Evolutionary conservation across 2,888 invertebrate genomes (phyloP).

Genomic region (Neoascia interrupta): DNA sequence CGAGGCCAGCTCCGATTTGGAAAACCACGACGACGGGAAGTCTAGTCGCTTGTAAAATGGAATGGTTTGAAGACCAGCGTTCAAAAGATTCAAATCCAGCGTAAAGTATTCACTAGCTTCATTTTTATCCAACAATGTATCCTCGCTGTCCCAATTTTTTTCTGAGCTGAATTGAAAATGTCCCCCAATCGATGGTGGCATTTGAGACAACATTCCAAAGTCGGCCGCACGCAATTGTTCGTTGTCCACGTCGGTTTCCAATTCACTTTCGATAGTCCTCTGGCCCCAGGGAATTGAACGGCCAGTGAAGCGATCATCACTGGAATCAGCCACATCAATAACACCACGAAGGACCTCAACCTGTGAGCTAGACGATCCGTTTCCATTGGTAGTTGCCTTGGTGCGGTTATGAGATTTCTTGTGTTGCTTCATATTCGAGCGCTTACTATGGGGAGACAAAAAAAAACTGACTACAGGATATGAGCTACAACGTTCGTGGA

Average conservation of each 20-base stretch:
- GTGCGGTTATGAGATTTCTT: conserved; percentile 52
- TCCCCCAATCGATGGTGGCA: conserved; percentile 76
- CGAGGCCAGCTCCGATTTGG: conserved; percentile 74
- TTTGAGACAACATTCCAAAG: conserved; percentile 78
- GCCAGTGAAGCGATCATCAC: conserved; percentile 75
- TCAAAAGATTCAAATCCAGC: conserved; percentile 78
- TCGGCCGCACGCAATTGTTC: conserved; percentile 77
- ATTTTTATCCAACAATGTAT: conserved; percentile 74
- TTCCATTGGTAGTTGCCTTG: conserved; percentile 62
- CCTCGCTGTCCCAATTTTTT: conserved; percentile 78
- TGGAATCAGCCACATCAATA: conserved; percentile 78
- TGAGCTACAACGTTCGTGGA: not conserved
- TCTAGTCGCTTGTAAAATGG: conserved; percentile 80
- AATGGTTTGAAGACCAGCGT: conserved; percentile 79
- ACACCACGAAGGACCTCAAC: conserved; percentile 73
- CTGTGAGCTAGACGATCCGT: conserved; percentile 75
- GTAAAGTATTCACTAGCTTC: conserved; percentile 79
- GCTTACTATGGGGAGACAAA: conserved; percentile 72
- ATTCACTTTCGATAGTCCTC: conserved; percentile 69
- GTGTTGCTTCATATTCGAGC: conserved; percentile 75
- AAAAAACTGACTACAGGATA: not conserved
- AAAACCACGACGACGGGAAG: conserved; percentile 78
- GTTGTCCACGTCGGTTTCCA: conserved; percentile 72
- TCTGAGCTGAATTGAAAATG: conserved; percentile 80
- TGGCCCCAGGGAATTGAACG: conserved; percentile 72